Evolutionary conservation across 2,797 vertebrate genomes (phyloP).

Genomic region (Ptychadena robeensis): DNA sequence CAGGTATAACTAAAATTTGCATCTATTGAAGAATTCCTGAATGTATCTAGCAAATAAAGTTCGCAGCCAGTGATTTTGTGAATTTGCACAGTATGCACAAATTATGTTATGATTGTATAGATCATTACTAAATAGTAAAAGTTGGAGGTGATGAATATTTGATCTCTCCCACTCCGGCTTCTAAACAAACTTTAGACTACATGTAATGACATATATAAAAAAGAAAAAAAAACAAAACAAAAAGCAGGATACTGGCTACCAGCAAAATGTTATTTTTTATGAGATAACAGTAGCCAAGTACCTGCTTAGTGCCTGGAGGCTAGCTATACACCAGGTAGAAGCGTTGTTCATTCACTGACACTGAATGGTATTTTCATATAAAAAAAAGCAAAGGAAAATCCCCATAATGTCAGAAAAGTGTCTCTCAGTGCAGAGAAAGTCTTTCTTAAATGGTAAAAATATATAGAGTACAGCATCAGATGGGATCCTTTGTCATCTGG

Average conservation of each 20-base stretch:
- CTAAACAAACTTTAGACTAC: conserved; percentile 4
- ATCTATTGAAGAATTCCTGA: no score
- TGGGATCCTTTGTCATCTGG: conserved; percentile 76
- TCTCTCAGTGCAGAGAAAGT: conserved; percentile 53
- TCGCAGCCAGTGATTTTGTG: no score
- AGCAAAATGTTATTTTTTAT: conserved; percentile 10
- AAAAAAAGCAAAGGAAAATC: conserved; percentile 29
- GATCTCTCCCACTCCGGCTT: conserved; percentile 26
- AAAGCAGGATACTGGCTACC: conserved; percentile 45
- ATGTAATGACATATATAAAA: conserved; percentile 5
- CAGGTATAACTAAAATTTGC: no score
- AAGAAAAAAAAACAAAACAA: conserved; percentile 10
- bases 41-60: no score
- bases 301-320: conserved; percentile 38
- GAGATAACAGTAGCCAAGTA: conserved; percentile 25
- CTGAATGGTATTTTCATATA: conserved; percentile 49
- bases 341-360: conserved; percentile 57
- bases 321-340: conserved; percentile 56
- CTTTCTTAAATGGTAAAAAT: conserved; percentile 35
- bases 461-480: background rate
- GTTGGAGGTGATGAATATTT: background rate
- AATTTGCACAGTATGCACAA: no score
- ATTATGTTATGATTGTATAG: no score
- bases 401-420: conserved; percentile 45
- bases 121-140: no score